Percentiles rank a stretch among this genome's conserved stretches.
These are phyloP conservation scores for Sphenodon punctatus DNA, from an alignment of 2,797 vertebrate species.

Conservation along the genomic window DNA sequence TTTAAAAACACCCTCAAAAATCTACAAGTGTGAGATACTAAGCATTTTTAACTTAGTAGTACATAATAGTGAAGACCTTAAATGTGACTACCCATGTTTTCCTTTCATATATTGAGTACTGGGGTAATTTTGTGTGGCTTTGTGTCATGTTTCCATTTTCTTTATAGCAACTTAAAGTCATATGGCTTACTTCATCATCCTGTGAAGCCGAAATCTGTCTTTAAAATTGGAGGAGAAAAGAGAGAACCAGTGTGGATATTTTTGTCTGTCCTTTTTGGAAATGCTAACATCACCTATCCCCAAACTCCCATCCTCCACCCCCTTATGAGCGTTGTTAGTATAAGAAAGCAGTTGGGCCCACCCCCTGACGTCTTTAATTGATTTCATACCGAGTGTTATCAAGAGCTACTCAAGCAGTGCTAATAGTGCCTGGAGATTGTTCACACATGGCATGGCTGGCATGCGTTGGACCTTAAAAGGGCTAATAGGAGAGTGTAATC, in stretches of 20 bases:
- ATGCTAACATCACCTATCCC: conserved; percentile 51
- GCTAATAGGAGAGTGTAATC: conserved; percentile 55
- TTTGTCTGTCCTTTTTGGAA: conserved; percentile 23
- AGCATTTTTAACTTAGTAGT: not conserved
- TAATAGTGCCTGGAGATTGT: conserved; percentile 68
- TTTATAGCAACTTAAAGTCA: conserved; percentile 3
- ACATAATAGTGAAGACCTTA: not conserved
- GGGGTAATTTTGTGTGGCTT: not conserved
- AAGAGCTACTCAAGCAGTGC: conserved; percentile 69
- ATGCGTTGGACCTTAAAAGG: conserved; percentile 59
- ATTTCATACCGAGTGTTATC: conserved; percentile 71
- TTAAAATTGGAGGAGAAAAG: not conserved
- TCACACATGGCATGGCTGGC: conserved; percentile 65
- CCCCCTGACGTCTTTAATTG: conserved; percentile 78
- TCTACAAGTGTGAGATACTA: not conserved
- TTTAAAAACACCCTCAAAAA: not conserved
- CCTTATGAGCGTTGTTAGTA: conserved; percentile 60
- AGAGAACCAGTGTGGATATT: not conserved
- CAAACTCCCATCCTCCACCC: conserved; percentile 22
- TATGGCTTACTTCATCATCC: conserved; percentile 1
- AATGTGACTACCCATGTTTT: not conserved
- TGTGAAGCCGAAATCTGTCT: not conserved
- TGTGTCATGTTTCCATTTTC: not conserved
- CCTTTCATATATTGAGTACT: not conserved
- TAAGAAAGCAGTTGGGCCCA: conserved; percentile 58